Evolutionary conservation across 2,888 invertebrate species (phyloP), one percentile per base, ranked within the genome.

Genomic region (Lasioglossum marginatum): DNA sequence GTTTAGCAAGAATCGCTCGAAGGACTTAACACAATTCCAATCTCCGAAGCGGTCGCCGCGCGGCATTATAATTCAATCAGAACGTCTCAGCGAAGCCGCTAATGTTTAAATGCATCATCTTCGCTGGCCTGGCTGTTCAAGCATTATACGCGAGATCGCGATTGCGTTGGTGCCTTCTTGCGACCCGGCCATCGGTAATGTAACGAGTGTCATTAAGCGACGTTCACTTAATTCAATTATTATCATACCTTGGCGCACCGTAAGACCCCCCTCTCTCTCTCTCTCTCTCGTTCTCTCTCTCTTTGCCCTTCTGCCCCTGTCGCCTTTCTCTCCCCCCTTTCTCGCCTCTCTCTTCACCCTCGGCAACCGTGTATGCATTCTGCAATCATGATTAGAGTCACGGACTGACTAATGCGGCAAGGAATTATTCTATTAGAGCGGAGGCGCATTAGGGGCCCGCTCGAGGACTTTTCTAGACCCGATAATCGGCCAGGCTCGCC

Each of bases 371-470:
- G 37, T 81, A 86, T 87, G 86, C 84, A 85, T 87, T 88, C 90
- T 84, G 90, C 88, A 89, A 90, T 90, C 90, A 82, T 86, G 90
- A 90, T 89, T 89, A 88, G 83, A 88, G 86, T 68, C 87, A 78
- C 79, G 84, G 87, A 71, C 90, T 89, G 90, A 89, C 90, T 90
- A 90, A 88, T 90, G 90, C 88, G 81, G 74, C 86, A 78, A 78
- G 86, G 90, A 90, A 90, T 90, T 90, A 90, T 90, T 90, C 90
- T 90, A 90, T 90, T 88, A 90, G 88, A 88, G 87, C 83, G 90
- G 66, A 88, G 86, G 79, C 84, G 82, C 86, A 90, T 90, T 90
- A 88, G 87, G 83, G 88, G 77, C 71, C 72, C 83, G 83, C 73
- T 77, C 37, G 82, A 83, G 76, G 82, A 82, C 88, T 88, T 87